These are phyloP conservation scores for Caranx ignobilis DNA, from an alignment of 2,113 vertebrate species.

Conservation along the genomic window DNA sequence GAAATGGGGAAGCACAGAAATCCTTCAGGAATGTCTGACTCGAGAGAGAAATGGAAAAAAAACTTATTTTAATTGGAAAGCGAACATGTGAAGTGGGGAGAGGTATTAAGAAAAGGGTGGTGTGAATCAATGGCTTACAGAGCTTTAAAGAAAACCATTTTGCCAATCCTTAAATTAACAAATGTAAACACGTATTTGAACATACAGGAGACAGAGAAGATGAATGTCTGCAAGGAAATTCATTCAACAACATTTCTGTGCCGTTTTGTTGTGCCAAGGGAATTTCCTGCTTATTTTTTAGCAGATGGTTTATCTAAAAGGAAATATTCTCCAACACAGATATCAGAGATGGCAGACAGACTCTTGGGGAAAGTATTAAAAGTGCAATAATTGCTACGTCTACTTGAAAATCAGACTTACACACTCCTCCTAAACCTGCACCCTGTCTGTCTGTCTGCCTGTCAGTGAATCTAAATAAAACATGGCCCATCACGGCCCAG, in stretches of 20 bases:
- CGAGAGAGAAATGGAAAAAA: slow-evolving; percentile 55
- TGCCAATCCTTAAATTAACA: slow-evolving; percentile 18
- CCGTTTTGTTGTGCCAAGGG: slow-evolving; percentile 34
- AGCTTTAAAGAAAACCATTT: slow-evolving; percentile 9
- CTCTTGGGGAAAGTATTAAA: neutral
- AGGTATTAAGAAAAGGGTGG: slow-evolving; percentile 11
- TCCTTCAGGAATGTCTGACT: slow-evolving; percentile 60
- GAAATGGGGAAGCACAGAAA: slow-evolving; percentile 49
- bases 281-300: slow-evolving; percentile 53
- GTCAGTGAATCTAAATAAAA: neutral
- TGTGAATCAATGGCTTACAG: neutral
- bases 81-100: slow-evolving; percentile 21
- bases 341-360: neutral
- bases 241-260: slow-evolving; percentile 19
- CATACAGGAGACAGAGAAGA: neutral
- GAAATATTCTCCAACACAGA: slow-evolving; percentile 6
- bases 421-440: neutral
- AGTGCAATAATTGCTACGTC: neutral
- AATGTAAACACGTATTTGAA: slow-evolving; percentile 9
- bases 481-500: slow-evolving; percentile 24
- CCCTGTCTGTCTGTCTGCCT: neutral
- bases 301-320: slow-evolving; percentile 16
- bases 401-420: neutral
- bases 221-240: slow-evolving; percentile 11
- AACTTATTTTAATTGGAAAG: slow-evolving; percentile 67